Conservation (phyloP, 2,113 vertebrate genomes). For the Centropus bengalensis region DNA sequence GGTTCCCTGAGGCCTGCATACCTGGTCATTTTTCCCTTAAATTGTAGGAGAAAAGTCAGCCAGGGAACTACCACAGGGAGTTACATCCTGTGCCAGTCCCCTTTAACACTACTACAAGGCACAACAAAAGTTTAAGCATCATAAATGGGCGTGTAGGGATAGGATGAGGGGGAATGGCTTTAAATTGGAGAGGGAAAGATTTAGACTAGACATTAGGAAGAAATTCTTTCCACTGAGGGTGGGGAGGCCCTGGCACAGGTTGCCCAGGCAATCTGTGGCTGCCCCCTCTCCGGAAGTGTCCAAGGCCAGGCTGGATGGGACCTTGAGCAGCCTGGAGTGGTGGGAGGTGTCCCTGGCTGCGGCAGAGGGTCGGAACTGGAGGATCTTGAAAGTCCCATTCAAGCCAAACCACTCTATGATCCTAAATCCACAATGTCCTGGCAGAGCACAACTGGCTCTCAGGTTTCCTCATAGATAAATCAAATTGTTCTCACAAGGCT, state of each 20-base stretch:
- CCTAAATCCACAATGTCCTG: neutral
- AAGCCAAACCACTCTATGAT: neutral
- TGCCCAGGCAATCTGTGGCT: no score
- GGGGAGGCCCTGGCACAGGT: no score
- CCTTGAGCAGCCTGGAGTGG: no score
- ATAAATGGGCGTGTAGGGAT: neutral
- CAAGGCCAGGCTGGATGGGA: no score
- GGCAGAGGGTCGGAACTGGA: no score
- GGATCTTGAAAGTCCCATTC: no score
- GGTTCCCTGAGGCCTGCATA: neutral
- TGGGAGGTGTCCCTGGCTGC: no score
- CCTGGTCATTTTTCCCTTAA: neutral
- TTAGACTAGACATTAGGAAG: no score
- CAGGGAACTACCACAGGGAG: neutral
- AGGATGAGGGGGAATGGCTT: no score
- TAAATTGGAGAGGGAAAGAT: no score
- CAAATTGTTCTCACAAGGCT: neutral
- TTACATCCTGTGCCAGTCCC: neutral
- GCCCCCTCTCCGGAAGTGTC: no score
- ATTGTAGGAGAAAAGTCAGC: neutral
- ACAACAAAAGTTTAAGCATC: neutral
- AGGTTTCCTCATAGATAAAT: neutral
- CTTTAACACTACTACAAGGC: neutral
- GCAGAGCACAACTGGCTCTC: neutral
- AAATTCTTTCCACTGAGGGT: no score